Evolutionary conservation across 1,140 invertebrate species (phyloP).

Genomic region (Drosophila auraria): DNA sequence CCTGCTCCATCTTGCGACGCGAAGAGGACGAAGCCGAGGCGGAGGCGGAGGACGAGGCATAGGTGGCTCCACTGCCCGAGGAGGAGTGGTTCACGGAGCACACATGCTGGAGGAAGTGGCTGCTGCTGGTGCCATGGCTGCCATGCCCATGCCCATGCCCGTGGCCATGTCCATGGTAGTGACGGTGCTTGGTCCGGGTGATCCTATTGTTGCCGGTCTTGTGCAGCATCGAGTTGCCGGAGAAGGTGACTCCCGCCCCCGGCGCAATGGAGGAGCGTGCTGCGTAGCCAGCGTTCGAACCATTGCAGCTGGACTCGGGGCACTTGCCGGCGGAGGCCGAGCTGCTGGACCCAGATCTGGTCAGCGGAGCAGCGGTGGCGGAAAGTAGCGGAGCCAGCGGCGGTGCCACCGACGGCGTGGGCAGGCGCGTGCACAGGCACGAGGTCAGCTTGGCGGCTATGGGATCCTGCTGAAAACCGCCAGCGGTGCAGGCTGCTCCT

Average conservation of each 20-base stretch:
- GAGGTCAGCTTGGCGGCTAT: slow-evolving; percentile 85
- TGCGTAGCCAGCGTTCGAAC: slow-evolving; percentile 22
- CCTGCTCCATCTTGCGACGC: slow-evolving; percentile 40
- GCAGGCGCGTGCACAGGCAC: slow-evolving; percentile 84
- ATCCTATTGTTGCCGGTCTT: slow-evolving; percentile 80
- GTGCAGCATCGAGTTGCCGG: slow-evolving; percentile 60
- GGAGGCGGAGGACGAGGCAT: slow-evolving; percentile 5
- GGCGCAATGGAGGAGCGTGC: slow-evolving; percentile 24
- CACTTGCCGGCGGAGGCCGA: slow-evolving; percentile 16
- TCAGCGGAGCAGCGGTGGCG: background rate
- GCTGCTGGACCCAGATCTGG: slow-evolving; percentile 15
- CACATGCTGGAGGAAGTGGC: slow-evolving; percentile 23
- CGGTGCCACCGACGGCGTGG: slow-evolving; percentile 34
- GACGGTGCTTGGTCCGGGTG: slow-evolving; percentile 70
- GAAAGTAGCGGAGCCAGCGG: slow-evolving; percentile 19
- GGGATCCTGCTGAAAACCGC: slow-evolving; percentile 83
- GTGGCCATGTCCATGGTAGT: slow-evolving; percentile 75
- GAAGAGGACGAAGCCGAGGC: slow-evolving; percentile 9
- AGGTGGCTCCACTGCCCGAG: slow-evolving; percentile 5
- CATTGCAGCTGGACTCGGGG: slow-evolving; percentile 30
- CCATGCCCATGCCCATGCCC: slow-evolving; percentile 16
- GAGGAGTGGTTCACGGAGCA: slow-evolving; percentile 17
- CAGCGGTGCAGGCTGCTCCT: slow-evolving; percentile 39
- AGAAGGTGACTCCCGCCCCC: slow-evolving; percentile 25
- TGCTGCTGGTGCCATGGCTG: background rate